Percentiles rank a stretch among this genome's conserved stretches.
Evolutionary conservation across 2,888 invertebrate species (phyloP).

Genomic region (Mycalesis mineus): DNA sequence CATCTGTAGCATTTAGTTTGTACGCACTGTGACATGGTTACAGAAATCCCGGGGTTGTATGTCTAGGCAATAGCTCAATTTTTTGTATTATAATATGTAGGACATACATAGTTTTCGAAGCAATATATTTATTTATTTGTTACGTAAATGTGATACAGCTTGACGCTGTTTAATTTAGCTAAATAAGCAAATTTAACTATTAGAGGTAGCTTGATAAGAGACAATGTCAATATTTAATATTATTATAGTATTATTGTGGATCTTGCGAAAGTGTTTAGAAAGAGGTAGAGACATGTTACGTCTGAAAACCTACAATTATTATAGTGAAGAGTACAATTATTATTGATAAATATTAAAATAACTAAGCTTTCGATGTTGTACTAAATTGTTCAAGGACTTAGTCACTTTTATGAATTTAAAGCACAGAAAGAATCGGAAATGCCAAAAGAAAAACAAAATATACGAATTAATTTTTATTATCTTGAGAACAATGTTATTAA

Average conservation of each 20-base stretch:
- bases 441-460: conserved; percentile 12
- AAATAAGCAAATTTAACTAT: conserved; percentile 52
- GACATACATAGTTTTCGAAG: conserved; percentile 47
- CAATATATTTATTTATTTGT: conserved; percentile 56
- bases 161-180: conserved; percentile 62
- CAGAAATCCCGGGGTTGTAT: conserved; percentile 73
- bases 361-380: conserved; percentile 35
- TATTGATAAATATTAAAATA: conserved; percentile 24
- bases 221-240: conserved; percentile 56
- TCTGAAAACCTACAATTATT: conserved; percentile 23
- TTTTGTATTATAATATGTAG: conserved; percentile 48
- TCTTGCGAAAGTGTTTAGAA: conserved; percentile 48
- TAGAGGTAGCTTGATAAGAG: conserved; percentile 51
- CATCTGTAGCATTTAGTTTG: conserved; percentile 22
- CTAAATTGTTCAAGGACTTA: conserved; percentile 21
- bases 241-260: conserved; percentile 55
- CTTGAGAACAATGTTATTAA: neutral
- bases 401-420: conserved; percentile 1
- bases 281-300: conserved; percentile 39
- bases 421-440: conserved; percentile 11
- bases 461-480: conserved; percentile 1
- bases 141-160: conserved; percentile 66
- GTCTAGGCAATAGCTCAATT: conserved; percentile 74
- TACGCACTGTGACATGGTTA: conserved; percentile 62
- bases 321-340: conserved; percentile 38